Base-by-base conservation (phyloP, 2,113 vertebrate species). In the Nanorana parkeri region DNA sequence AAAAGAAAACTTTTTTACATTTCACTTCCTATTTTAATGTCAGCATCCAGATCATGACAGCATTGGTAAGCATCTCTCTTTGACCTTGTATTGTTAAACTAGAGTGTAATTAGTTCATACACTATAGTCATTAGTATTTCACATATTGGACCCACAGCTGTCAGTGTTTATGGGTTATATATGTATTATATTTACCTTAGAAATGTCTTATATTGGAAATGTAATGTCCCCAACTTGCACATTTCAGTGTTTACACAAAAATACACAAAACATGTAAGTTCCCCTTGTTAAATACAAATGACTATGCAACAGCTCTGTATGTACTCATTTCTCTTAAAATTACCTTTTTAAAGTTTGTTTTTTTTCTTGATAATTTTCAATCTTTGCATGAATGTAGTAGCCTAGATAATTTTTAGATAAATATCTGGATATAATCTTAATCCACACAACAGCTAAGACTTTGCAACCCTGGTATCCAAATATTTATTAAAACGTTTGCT, bases 11-110 rank as follows among this genome's bases (percentile, higher is more conserved):
- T 63, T 63, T 88, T 91, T 90, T 88, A 90, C 89, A 92, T 91
- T 89, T 93, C 90, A 91, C 88, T 93, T 93, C 93, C 90, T 91
- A 88, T 93, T 93, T 93, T 84, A 84, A 92, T 89, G 87, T 94
- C 89, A 85, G 89, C 91, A 89, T 91, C 87, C 92, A 92, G 91
- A 92, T 77, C 87, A 91, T 93, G 89, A 92, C 86, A 88, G 86
- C 91, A 17, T 91, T 91, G 92, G 93, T 94, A 93, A 93, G 92
- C 91, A 90, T 87, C 85, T 86, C 47, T 76, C 32, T 17, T 77
- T 47, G n/a, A 76, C 58, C 29, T 77, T 11, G 32, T 26, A 17
- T 60, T 60, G n/a, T 47, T 21, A 26, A 26, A 47, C 4, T 64
- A 41, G 32, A 63, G 41, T 21, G 11, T n/a, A 23, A 17, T 15